These are phyloP conservation scores for Sakesphorus luctuosus DNA, from an alignment of 2,113 vertebrate genomes.

Conservation along the genomic window DNA sequence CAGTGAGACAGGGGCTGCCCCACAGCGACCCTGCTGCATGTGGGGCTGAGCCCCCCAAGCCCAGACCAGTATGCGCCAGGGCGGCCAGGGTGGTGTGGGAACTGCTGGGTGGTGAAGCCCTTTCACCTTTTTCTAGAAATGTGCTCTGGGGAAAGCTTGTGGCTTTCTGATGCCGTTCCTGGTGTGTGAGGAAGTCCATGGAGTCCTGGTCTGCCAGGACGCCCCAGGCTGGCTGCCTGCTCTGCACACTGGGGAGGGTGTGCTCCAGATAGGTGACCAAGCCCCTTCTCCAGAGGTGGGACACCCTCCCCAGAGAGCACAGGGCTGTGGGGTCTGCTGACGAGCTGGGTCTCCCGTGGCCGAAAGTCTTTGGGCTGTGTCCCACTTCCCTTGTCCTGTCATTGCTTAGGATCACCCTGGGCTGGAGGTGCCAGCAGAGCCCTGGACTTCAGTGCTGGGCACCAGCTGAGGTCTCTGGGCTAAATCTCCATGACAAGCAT, in stretches of 20 bases:
- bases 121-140: not conserved
- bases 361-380: accelerated
- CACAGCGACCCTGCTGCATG: not conserved
- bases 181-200: not conserved
- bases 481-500: accelerated
- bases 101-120: accelerated
- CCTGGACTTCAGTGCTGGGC: not conserved
- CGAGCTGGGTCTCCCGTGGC: not conserved
- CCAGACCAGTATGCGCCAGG: accelerated
- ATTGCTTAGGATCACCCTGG: not conserved
- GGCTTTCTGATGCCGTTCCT: not conserved
- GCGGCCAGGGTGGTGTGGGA: accelerated
- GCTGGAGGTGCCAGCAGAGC: accelerated
- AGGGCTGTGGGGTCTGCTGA: not conserved
- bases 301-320: accelerated
- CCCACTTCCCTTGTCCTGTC: not conserved
- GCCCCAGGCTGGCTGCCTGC: not conserved
- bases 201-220: not conserved
- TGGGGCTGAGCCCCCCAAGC: accelerated
- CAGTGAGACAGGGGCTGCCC: not conserved
- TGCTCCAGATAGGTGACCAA: not conserved
- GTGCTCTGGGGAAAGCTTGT: not conserved
- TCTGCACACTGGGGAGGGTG: not conserved
- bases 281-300: not conserved
- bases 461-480: not conserved